Evolutionary conservation across 2,888 invertebrate species (phyloP).

Genomic region (Dynastes tityus): DNA sequence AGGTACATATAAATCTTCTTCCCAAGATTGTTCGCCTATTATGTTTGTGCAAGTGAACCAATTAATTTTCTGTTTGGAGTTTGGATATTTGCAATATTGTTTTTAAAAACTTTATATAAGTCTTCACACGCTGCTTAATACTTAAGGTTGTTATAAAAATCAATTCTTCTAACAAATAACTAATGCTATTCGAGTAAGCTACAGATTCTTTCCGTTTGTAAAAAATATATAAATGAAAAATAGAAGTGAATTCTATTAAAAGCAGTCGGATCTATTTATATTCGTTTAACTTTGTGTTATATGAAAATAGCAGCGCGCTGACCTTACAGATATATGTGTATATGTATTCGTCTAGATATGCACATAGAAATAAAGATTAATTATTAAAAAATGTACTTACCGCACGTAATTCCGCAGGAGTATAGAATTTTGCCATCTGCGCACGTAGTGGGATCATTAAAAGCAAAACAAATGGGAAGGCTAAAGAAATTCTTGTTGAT

Average conservation of each 20-base stretch:
- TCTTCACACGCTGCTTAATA: no score
- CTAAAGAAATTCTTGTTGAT: constrained; percentile 89
- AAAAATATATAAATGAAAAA: neutral
- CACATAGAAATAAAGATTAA: neutral
- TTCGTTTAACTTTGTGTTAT: neutral
- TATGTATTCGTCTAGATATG: neutral
- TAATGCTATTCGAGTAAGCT: neutral
- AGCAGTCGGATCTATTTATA: constrained; percentile 11
- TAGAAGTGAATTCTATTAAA: constrained; percentile 15
- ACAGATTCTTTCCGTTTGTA: neutral
- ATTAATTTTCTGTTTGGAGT: no score
- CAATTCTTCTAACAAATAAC: no score
- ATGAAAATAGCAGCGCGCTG: neutral
- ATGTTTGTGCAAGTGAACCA: no score
- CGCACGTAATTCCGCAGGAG: constrained; percentile 86
- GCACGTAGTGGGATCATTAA: constrained; percentile 92
- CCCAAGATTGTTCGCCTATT: no score
- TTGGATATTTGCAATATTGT: no score
- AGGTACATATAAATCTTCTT: no score
- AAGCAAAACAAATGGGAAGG: constrained; percentile 94
- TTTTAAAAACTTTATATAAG: no score
- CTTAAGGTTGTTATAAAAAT: no score
- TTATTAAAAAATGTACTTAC: constrained; percentile 73
- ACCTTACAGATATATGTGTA: neutral
- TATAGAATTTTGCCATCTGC: constrained; percentile 82